Percentiles rank a stretch among this genome's conserved stretches.
Evolutionary conservation across 1,140 invertebrate genomes (phyloP).

Genomic region (Drosophila willistoni): DNA sequence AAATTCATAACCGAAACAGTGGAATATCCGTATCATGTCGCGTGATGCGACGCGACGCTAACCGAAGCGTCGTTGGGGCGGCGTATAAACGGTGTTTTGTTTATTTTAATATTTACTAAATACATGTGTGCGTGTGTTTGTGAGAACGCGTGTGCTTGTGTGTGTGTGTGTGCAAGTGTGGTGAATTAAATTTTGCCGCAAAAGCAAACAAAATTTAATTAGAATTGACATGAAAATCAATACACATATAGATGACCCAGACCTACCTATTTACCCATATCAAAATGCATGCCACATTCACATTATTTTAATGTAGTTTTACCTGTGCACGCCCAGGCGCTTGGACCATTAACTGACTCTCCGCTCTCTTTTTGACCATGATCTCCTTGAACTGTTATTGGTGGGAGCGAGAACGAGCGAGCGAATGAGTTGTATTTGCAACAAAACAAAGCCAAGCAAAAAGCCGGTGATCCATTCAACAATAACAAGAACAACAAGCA

Average conservation of each 20-base stretch:
- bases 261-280: not conserved
- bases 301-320: constrained; percentile 25
- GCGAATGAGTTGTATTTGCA: constrained; percentile 57
- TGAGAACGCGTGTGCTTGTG: constrained; percentile 28
- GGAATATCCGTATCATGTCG: constrained; percentile 62
- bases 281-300: constrained; percentile 24
- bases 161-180: constrained; percentile 28
- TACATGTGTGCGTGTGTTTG: constrained; percentile 12
- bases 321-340: constrained; percentile 50
- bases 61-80: constrained; percentile 34
- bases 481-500: constrained; percentile 44
- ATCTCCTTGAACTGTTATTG: constrained; percentile 33
- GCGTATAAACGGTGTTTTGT: constrained; percentile 60
- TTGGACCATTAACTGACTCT: constrained; percentile 32
- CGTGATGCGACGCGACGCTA: constrained; percentile 51
- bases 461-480: constrained; percentile 77
- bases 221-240: constrained; percentile 46
- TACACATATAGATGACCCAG: constrained; percentile 30
- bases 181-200: constrained; percentile 50
- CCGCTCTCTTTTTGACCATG: constrained; percentile 25
- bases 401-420: constrained; percentile 49
- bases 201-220: constrained; percentile 50
- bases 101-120: constrained; percentile 77
- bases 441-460: constrained; percentile 74
- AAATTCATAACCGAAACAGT: constrained; percentile 28